A percentile compares a stretch with the other conserved stretches of the same genome.
These are phyloP conservation scores for Serranus cabrilla DNA, from an alignment of 2,797 vertebrate species.

Conservation along the genomic window DNA sequence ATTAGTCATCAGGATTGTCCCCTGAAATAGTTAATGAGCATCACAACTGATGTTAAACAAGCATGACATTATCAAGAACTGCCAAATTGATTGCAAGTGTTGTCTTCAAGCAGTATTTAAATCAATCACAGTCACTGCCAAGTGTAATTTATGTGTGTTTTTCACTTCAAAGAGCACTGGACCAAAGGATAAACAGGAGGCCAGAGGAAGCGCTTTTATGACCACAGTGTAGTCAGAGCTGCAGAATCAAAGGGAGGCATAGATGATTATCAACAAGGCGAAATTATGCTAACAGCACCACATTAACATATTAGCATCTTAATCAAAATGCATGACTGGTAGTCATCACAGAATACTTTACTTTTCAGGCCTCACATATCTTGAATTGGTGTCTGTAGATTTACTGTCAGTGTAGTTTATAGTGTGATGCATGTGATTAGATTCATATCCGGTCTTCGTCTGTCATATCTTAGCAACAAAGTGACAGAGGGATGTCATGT, in stretches of 20 bases:
- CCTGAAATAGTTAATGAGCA: constrained; percentile 54
- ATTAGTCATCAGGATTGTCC: constrained; percentile 5
- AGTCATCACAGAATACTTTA: constrained; percentile 57
- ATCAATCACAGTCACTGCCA: constrained; percentile 74
- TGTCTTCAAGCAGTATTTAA: constrained; percentile 75
- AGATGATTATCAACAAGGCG: constrained; percentile 66
- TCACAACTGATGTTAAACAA: constrained; percentile 70
- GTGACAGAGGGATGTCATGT: constrained; percentile 19
- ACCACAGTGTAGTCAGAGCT: constrained; percentile 42
- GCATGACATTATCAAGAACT: constrained; percentile 72
- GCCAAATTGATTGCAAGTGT: constrained; percentile 71
- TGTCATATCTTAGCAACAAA: constrained; percentile 24
- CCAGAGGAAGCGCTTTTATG: constrained; percentile 64
- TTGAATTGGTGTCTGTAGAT: constrained; percentile 18
- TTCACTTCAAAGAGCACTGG: constrained; percentile 75
- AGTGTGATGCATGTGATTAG: constrained; percentile 7
- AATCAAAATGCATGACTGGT: constrained; percentile 68
- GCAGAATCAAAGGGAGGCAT: constrained; percentile 77
- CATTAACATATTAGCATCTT: constrained; percentile 86
- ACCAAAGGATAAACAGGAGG: constrained; percentile 64
- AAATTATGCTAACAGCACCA: constrained; percentile 85
- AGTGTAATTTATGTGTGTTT: constrained; percentile 72
- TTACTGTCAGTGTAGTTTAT: background rate
- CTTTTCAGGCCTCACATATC: constrained; percentile 41
- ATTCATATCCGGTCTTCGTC: constrained; percentile 25